Percentiles rank a stretch among this genome's conserved stretches.
Evolutionary conservation across 2,113 vertebrate species (phyloP).

Genomic region (Delphinapterus leucas): DNA sequence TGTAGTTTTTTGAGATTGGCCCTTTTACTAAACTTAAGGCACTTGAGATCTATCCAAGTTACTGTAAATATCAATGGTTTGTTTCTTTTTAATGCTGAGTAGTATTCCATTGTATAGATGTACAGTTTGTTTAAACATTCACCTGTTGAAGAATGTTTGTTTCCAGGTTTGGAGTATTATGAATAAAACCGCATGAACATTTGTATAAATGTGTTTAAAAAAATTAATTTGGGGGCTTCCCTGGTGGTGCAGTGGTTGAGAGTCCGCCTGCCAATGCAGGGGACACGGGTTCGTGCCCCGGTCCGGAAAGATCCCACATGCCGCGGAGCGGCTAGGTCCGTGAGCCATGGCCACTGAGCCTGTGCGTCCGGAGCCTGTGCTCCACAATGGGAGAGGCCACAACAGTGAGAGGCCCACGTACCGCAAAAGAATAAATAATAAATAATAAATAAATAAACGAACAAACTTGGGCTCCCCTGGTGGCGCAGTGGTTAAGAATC

Average conservation of each 20-base stretch:
- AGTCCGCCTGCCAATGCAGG: too few relatives aligned
- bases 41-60: slow-evolving; percentile 34
- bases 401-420: too few relatives aligned
- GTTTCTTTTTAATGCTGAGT: not conserved
- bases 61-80: not conserved
- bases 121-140: slow-evolving; percentile 9
- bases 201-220: not conserved
- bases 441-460: too few relatives aligned
- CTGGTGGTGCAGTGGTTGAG: too few relatives aligned
- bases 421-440: too few relatives aligned
- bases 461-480: not conserved
- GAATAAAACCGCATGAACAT: slow-evolving; percentile 24
- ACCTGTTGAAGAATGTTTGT: slow-evolving; percentile 5
- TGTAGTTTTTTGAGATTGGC: not conserved
- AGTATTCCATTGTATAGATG: not conserved
- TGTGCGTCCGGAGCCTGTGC: too few relatives aligned
- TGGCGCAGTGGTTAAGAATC: too few relatives aligned
- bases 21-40: slow-evolving; percentile 14
- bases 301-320: too few relatives aligned
- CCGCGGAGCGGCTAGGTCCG: too few relatives aligned
- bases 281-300: too few relatives aligned
- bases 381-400: too few relatives aligned
- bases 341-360: too few relatives aligned
- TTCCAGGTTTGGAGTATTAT: not conserved
- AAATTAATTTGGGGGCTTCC: not conserved